phyloP scores from a whole-genome alignment of 53 echinoderm and acorn worm species.

The Mesocentrotus franciscanus region DNA sequence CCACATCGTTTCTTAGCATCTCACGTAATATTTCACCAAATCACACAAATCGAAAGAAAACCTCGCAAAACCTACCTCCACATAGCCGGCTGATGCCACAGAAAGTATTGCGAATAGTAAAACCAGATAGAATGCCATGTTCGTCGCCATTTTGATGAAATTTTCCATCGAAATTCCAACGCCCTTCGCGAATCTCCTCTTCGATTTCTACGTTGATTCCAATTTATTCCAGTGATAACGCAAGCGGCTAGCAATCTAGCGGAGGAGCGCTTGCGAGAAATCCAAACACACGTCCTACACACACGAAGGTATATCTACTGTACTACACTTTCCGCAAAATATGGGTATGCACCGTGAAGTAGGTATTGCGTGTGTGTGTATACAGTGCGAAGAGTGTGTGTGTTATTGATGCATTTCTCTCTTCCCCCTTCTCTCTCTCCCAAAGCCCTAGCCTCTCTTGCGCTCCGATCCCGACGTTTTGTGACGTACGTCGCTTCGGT shows the following conservation, averaged over 20 bases:
- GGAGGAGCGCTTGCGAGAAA: no score
- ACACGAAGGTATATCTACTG: background rate
- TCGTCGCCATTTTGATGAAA: slow-evolving; percentile 45
- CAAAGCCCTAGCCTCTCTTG: background rate
- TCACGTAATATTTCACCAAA: background rate
- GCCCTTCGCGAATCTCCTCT: background rate
- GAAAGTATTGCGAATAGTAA: slow-evolving; percentile 43
- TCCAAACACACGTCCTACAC: background rate
- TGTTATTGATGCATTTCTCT: background rate
- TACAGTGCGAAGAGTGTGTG: background rate
- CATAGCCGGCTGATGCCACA: slow-evolving; percentile 45
- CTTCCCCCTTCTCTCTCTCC: background rate
- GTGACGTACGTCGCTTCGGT: background rate
- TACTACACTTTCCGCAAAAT: background rate
- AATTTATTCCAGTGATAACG: slow-evolving; percentile 6
- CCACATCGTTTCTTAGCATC: background rate
- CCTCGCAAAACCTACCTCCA: slow-evolving; percentile 4
- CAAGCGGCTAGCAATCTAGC: background rate
- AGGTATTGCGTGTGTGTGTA: background rate
- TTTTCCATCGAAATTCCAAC: slow-evolving; percentile 42
- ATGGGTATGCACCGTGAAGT: background rate
- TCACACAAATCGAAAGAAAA: slow-evolving; percentile 1
- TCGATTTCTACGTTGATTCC: slow-evolving; percentile 12
- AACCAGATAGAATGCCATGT: background rate
- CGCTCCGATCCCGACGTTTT: background rate